A percentile compares a stretch with the other conserved stretches of the same genome.
Evolutionary conservation across 2,888 invertebrate species (phyloP).

Genomic region (Pandemis cinnamomeana): DNA sequence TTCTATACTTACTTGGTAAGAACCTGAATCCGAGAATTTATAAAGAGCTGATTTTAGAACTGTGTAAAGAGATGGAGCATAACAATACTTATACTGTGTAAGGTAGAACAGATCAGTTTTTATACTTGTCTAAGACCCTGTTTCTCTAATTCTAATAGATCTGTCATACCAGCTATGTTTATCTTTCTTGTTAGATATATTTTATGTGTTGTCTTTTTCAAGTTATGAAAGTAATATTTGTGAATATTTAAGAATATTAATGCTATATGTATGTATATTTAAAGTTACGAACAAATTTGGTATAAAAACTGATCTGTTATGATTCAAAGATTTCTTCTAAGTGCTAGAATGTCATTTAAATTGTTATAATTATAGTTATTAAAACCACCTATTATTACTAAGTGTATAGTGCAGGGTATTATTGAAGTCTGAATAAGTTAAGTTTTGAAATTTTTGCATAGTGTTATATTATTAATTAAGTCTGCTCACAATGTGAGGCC

Average conservation of each 20-base stretch:
- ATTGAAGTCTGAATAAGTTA: constrained; percentile 16
- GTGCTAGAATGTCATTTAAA: constrained; percentile 17
- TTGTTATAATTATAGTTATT: constrained; percentile 3
- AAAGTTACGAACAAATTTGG: neutral
- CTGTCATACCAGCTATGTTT: neutral
- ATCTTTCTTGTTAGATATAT: neutral
- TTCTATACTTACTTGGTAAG: constrained; percentile 89
- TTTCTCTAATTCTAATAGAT: too few relatives aligned
- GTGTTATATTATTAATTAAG: neutral
- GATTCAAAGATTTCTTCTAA: neutral
- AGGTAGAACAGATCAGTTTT: constrained; percentile 39
- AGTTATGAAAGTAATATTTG: neutral
- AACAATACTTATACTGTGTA: constrained; percentile 60
- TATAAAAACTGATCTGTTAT: constrained; percentile 16
- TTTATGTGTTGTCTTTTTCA: neutral
- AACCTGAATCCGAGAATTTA: constrained; percentile 89
- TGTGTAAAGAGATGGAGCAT: constrained; percentile 73
- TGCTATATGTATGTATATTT: neutral
- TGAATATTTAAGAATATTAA: neutral
- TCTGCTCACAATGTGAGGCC: too few relatives aligned
- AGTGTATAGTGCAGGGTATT: constrained; percentile 34
- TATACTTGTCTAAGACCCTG: neutral
- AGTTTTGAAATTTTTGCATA: neutral
- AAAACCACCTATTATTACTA: constrained; percentile 5
- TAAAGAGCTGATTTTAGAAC: constrained; percentile 85